A percentile compares a stretch with the other conserved stretches of the same genome.
Evolutionary conservation across 2,888 invertebrate genomes (phyloP).

Genomic region (Sinelater perroti): DNA sequence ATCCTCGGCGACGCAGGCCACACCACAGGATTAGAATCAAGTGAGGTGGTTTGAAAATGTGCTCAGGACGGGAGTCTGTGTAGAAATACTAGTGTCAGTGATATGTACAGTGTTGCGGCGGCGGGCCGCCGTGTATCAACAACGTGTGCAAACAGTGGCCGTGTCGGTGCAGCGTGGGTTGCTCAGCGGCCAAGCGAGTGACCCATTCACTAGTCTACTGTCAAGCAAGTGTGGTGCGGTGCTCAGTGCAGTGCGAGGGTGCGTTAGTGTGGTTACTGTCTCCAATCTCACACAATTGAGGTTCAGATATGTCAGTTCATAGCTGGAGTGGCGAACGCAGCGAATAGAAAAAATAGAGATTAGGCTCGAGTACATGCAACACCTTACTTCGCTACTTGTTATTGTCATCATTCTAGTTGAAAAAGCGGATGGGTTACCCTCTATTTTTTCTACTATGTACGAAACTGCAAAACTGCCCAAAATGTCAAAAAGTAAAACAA

Average conservation of each 20-base stretch:
- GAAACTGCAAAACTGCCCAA: neutral
- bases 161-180: conserved; percentile 5
- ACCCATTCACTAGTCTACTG: conserved; percentile 25
- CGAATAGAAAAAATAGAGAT: conserved; percentile 36
- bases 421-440: conserved; percentile 1
- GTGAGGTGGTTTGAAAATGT: conserved; percentile 62
- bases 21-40: conserved; percentile 59
- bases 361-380: conserved; percentile 27
- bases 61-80: conserved; percentile 62
- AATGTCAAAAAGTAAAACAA: neutral
- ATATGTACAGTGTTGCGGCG: conserved; percentile 53
- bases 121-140: neutral
- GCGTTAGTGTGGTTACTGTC: conserved; percentile 26
- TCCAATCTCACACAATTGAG: conserved; percentile 14
- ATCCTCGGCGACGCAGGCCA: conserved; percentile 47
- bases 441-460: conserved; percentile 10
- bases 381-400: conserved; percentile 27
- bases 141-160: conserved; percentile 5
- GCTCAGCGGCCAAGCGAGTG: neutral
- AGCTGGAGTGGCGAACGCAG: conserved; percentile 24
- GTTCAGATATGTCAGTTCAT: conserved; percentile 27
- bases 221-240: conserved; percentile 37
- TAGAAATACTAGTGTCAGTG: conserved; percentile 59
- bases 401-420: conserved; percentile 17
- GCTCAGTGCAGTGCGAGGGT: conserved; percentile 32